phyloP scores from a whole-genome alignment of 2,113 vertebrate genomes.

The Corythaeola cristata region DNA sequence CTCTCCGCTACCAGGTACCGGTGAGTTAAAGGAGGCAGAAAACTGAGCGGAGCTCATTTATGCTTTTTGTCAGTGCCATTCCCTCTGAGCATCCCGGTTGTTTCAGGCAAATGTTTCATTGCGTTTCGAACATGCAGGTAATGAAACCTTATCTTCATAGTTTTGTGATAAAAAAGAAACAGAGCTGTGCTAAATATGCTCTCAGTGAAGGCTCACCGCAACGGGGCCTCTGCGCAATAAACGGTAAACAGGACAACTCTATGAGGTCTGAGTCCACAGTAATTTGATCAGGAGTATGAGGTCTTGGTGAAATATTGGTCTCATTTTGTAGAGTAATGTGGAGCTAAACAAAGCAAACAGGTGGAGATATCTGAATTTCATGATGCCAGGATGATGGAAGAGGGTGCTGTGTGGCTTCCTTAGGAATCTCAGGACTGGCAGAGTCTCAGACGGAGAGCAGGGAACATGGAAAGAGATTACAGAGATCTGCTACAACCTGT shows the following conservation, averaged over 20 bases:
- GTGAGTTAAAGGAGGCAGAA: not conserved
- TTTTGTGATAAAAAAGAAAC: not conserved
- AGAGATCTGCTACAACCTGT: not conserved
- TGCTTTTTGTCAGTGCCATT: not conserved
- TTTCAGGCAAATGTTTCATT: not conserved
- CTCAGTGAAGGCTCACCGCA: not conserved
- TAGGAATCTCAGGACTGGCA: not conserved
- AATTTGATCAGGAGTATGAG: not conserved
- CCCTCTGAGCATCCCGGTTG: not conserved
- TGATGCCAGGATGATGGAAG: not conserved
- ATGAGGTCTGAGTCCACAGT: not conserved
- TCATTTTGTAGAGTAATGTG: not conserved
- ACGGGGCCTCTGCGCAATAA: not conserved
- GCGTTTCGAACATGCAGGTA: not conserved
- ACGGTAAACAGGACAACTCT: not conserved
- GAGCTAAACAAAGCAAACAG: not conserved
- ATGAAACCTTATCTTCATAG: not conserved
- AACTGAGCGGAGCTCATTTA: not conserved
- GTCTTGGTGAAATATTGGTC: not conserved
- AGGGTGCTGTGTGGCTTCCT: not conserved
- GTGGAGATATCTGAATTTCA: not conserved
- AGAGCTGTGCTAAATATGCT: not conserved
- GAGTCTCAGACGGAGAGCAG: not conserved
- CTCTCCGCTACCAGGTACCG: not conserved
- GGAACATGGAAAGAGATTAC: not conserved